These are phyloP conservation scores for Arge pagana DNA, from an alignment of 2,888 invertebrate genomes.

Conservation along the genomic window DNA sequence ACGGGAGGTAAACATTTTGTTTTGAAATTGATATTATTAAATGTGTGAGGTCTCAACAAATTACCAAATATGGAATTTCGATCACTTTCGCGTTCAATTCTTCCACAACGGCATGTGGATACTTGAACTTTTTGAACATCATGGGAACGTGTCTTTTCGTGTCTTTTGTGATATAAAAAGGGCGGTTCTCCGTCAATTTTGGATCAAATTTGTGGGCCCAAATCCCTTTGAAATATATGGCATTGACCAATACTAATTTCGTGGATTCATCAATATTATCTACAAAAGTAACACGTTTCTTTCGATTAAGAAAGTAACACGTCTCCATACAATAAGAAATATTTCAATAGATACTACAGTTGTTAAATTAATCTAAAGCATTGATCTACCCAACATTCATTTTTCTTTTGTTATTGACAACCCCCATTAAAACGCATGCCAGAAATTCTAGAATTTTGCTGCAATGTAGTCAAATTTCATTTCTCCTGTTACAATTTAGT, in stretches of 20 bases:
- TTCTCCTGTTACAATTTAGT: no score
- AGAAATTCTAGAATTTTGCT: no score
- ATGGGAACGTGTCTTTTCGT: conserved; percentile 44
- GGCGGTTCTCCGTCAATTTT: conserved; percentile 44
- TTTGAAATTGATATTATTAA: neutral
- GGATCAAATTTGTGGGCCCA: conserved; percentile 55
- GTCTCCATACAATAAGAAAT: no score
- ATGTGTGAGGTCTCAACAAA: neutral
- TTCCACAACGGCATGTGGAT: conserved; percentile 36
- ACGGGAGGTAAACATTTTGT: conserved; percentile 22
- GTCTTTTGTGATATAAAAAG: conserved; percentile 49
- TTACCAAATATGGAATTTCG: conserved; percentile 56
- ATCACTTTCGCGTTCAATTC: conserved; percentile 52
- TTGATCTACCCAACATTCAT: neutral
- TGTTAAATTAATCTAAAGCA: neutral
- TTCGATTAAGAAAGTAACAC: no score
- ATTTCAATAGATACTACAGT: no score
- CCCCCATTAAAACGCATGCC: no score
- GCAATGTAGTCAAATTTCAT: no score
- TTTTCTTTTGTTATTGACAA: no score
- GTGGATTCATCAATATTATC: conserved; percentile 44
- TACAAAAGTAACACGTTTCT: no score
- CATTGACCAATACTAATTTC: conserved; percentile 55
- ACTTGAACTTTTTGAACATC: conserved; percentile 33
- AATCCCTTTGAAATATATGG: conserved; percentile 58